Evolutionary conservation across 2,888 invertebrate species (phyloP).

Genomic region (Nomada flava): DNA sequence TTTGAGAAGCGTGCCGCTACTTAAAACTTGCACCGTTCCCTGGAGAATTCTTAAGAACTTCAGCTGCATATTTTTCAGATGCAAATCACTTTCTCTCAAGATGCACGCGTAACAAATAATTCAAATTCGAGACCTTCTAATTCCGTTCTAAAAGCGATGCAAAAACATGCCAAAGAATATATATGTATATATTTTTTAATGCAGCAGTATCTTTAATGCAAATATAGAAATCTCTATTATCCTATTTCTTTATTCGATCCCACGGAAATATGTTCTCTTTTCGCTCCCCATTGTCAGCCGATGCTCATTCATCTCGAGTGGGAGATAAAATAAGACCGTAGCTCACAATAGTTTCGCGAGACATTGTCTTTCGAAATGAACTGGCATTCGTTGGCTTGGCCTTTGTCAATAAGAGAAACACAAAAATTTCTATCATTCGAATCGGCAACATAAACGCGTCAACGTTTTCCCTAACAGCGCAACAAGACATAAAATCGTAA

Average conservation of each 20-base stretch:
- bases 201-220: neutral
- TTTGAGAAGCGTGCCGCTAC: neutral
- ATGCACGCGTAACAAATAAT: neutral
- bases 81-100: neutral
- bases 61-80: too few species aligned
- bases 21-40: constrained; percentile 13
- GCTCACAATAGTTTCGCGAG: constrained; percentile 18
- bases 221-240: constrained; percentile 6
- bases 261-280: neutral
- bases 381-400: neutral
- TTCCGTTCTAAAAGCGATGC: too few species aligned
- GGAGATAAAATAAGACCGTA: constrained; percentile 7
- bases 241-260: constrained; percentile 2
- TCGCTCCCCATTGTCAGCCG: constrained; percentile 15
- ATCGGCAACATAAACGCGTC: neutral
- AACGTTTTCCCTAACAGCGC: neutral
- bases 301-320: constrained; percentile 8
- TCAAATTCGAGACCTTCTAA: neutral
- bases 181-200: neutral
- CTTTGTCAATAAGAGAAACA: too few species aligned
- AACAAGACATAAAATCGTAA: neutral
- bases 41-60: constrained; percentile 5
- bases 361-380: constrained; percentile 27
- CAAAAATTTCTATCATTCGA: neutral
- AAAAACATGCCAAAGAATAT: too few species aligned